These are phyloP conservation scores for Amniataba percoides DNA, from an alignment of 2,797 vertebrate species.

Conservation along the genomic window DNA sequence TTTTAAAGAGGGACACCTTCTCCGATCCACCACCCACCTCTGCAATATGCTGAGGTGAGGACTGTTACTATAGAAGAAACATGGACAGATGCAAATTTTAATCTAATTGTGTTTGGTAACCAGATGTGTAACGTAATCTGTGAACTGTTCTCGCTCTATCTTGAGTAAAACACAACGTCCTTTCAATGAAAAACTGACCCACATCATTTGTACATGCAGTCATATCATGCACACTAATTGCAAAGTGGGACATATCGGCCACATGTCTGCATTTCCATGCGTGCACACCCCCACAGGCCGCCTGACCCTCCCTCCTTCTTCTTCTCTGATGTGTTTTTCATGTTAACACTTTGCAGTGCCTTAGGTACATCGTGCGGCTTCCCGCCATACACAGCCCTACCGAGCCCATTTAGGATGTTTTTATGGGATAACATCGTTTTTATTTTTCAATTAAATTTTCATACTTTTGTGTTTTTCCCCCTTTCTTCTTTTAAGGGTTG, in stretches of 20 bases:
- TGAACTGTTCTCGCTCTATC: conserved; percentile 17
- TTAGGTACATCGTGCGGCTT: conserved; percentile 84
- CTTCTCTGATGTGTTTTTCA: conserved; percentile 87
- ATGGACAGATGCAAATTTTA: background rate
- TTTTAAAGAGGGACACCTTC: background rate
- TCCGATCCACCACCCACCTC: background rate
- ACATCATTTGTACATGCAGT: conserved; percentile 37
- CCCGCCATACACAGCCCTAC: conserved; percentile 80
- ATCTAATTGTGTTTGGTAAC: conserved; percentile 10
- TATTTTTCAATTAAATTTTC: conserved; percentile 87
- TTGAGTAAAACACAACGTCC: background rate
- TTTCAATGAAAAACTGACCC: conserved; percentile 38
- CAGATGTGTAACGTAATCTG: conserved; percentile 23
- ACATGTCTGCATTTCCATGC: conserved; percentile 64
- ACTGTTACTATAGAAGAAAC: background rate
- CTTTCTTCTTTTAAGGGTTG: conserved; percentile 62
- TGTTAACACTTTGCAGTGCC: conserved; percentile 88
- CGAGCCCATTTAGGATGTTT: conserved; percentile 84
- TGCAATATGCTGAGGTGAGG: background rate
- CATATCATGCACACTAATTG: conserved; percentile 77
- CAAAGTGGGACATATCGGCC: conserved; percentile 69
- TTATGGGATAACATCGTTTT: conserved; percentile 81
- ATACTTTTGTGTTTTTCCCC: conserved; percentile 82
- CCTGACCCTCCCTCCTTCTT: conserved; percentile 40
- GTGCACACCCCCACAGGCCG: conserved; percentile 44